Conservation (phyloP, 92 coral and sea anemone species). For the Parazoanthus darwini region DNA sequence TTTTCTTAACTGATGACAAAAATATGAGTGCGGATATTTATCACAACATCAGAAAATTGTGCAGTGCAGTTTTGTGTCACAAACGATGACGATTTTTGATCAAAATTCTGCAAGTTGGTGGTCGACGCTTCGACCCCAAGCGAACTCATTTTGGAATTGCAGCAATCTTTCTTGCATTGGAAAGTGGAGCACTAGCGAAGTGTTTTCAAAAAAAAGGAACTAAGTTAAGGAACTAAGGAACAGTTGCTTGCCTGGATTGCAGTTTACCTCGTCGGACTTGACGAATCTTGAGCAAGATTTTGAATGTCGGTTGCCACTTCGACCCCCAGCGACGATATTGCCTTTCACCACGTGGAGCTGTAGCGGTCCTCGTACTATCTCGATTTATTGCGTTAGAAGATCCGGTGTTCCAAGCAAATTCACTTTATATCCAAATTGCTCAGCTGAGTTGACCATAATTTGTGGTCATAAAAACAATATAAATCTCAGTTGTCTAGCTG, state of each 20-base stretch:
- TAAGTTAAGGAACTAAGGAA: not conserved
- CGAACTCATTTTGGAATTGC: constrained; percentile 38
- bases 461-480: constrained; percentile 16
- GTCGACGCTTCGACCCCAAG: constrained; percentile 27
- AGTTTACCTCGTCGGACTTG: constrained; percentile 36
- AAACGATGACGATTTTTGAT: constrained; percentile 36
- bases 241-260: constrained; percentile 32
- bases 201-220: constrained; percentile 18
- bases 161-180: constrained; percentile 29
- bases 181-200: constrained; percentile 37
- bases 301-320: constrained; percentile 38
- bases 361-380: constrained; percentile 27
- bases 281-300: constrained; percentile 42
- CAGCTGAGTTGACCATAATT: constrained; percentile 16
- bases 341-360: constrained; percentile 35
- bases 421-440: constrained; percentile 30
- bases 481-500: constrained; percentile 25
- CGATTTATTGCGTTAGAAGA: constrained; percentile 34
- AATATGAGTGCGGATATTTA: constrained; percentile 20
- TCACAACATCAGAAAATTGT: not conserved
- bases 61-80: constrained; percentile 12
- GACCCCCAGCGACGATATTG: constrained; percentile 29
- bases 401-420: constrained; percentile 35
- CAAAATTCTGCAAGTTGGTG: constrained; percentile 35
- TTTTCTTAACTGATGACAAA: constrained; percentile 32